Evolutionary conservation across 2,888 invertebrate species (phyloP).

Genomic region (Dioctria rufipes): DNA sequence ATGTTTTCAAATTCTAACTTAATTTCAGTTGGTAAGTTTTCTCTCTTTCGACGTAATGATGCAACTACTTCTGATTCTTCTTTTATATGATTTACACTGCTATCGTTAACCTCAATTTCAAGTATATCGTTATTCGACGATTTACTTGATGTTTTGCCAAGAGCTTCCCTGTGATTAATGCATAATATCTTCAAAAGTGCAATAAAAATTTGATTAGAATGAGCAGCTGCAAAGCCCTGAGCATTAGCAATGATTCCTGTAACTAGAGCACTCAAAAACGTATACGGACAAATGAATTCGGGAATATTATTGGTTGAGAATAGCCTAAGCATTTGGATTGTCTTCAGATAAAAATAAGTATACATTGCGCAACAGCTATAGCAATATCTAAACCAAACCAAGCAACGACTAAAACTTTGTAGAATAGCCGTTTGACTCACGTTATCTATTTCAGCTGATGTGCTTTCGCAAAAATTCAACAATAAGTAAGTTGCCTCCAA

Average conservation of each 20-base stretch:
- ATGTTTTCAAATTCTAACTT: slow-evolving; percentile 73
- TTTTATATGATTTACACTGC: slow-evolving; percentile 51
- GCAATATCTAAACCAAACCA: slow-evolving; percentile 76
- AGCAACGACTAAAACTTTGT: slow-evolving; percentile 75
- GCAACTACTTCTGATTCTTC: slow-evolving; percentile 65
- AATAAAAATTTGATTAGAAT: slow-evolving; percentile 73
- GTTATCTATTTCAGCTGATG: slow-evolving; percentile 76
- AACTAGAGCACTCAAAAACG: slow-evolving; percentile 74
- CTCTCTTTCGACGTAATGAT: slow-evolving; percentile 62
- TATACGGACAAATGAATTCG: slow-evolving; percentile 68
- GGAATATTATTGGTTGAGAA: slow-evolving; percentile 73
- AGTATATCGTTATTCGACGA: slow-evolving; percentile 62
- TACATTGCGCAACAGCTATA: slow-evolving; percentile 77
- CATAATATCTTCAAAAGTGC: slow-evolving; percentile 74
- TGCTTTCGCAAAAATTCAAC: slow-evolving; percentile 81
- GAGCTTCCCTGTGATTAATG: slow-evolving; percentile 73
- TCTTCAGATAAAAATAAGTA: slow-evolving; percentile 81
- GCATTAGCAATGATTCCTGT: slow-evolving; percentile 74
- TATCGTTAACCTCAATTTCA: slow-evolving; percentile 15
- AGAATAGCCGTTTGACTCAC: slow-evolving; percentile 77
- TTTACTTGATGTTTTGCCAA: slow-evolving; percentile 73
- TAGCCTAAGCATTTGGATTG: slow-evolving; percentile 75
- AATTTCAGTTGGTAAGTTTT: slow-evolving; percentile 68
- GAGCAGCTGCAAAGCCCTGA: slow-evolving; percentile 71
- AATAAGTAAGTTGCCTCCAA: slow-evolving; percentile 75